phyloP scores from a whole-genome alignment of 2,888 invertebrate species.

The Lepidochrysops patricia region DNA sequence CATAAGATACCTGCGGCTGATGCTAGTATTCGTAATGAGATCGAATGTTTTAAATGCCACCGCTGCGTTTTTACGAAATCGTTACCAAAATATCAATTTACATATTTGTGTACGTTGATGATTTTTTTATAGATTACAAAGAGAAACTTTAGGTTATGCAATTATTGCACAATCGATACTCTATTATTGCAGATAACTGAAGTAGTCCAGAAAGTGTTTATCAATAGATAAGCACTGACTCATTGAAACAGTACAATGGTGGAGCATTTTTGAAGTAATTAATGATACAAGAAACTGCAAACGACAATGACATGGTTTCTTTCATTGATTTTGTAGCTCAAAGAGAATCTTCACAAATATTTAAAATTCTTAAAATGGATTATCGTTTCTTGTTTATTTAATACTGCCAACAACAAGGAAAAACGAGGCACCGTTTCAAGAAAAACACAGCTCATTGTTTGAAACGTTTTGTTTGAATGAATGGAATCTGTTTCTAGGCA shows the following conservation, averaged over 20 bases:
- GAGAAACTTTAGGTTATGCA: constrained; percentile 6
- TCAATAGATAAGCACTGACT: constrained; percentile 6
- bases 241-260: background rate
- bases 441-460: background rate
- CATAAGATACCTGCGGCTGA: background rate
- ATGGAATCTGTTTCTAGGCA: background rate
- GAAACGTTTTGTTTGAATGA: background rate
- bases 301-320: background rate
- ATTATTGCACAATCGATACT: constrained; percentile 5
- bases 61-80: background rate
- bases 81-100: constrained; percentile 5
- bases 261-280: background rate
- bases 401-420: background rate
- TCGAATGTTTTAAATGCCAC: background rate
- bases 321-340: background rate
- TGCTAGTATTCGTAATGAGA: background rate
- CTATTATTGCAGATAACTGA: background rate
- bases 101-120: background rate
- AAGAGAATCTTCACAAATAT: background rate
- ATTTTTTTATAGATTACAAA: background rate
- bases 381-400: background rate
- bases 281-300: background rate
- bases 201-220: constrained; percentile 2
- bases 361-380: background rate
- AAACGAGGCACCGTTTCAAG: background rate